Evolutionary conservation across 2,888 invertebrate species (phyloP).

Genomic region (Gandaritis pyraliata): DNA sequence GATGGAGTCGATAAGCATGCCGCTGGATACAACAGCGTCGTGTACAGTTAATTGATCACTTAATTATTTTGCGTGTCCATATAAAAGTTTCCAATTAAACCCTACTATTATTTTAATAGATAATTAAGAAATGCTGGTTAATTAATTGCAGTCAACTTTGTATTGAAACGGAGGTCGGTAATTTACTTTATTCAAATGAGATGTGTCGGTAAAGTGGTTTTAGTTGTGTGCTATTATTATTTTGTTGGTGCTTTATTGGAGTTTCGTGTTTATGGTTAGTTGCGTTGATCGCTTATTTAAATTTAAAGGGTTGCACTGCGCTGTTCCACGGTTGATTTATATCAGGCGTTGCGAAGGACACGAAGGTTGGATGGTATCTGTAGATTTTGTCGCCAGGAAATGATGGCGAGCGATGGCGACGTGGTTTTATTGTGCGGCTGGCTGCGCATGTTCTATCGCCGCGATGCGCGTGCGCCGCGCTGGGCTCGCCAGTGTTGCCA

Average conservation of each 20-base stretch:
- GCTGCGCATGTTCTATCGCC: slow-evolving; percentile 68
- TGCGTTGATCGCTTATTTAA: slow-evolving; percentile 76
- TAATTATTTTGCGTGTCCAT: slow-evolving; percentile 80
- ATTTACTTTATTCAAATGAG: slow-evolving; percentile 83
- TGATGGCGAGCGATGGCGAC: slow-evolving; percentile 60
- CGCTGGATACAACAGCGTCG: slow-evolving; percentile 64
- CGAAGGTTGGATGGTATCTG: slow-evolving; percentile 75
- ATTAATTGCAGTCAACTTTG: slow-evolving; percentile 75
- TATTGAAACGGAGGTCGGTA: slow-evolving; percentile 64
- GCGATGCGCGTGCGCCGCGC: slow-evolving; percentile 64
- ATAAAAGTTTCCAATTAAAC: slow-evolving; percentile 78
- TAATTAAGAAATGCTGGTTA: slow-evolving; percentile 79
- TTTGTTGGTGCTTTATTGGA: slow-evolving; percentile 78
- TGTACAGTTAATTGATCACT: slow-evolving; percentile 80
- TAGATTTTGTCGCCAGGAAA: slow-evolving; percentile 81
- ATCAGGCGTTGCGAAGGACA: slow-evolving; percentile 62
- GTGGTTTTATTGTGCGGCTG: slow-evolving; percentile 69
- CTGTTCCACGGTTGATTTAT: slow-evolving; percentile 71
- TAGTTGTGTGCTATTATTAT: slow-evolving; percentile 81
- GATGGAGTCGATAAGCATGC: slow-evolving; percentile 63
- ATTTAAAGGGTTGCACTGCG: slow-evolving; percentile 63
- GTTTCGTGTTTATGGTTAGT: slow-evolving; percentile 68
- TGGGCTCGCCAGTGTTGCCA: slow-evolving; percentile 34
- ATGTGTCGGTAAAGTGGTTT: slow-evolving; percentile 72
- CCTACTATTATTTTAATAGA: slow-evolving; percentile 78